phyloP scores from a whole-genome alignment of 2,113 vertebrate species.

The Mus musculus region DNA sequence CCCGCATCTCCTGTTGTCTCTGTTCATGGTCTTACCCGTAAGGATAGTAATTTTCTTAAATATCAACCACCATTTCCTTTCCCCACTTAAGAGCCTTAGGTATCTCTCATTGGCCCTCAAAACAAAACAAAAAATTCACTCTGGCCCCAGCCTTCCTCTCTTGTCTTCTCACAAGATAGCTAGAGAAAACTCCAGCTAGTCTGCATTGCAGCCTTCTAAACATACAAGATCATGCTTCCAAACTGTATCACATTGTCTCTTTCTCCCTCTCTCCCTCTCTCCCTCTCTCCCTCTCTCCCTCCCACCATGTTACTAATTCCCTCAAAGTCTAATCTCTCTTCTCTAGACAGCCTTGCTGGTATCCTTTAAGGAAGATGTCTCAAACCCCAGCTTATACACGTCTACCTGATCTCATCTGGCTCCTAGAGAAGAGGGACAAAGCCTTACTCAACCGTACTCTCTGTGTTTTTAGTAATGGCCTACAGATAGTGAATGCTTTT shows the following conservation, averaged over 20 bases:
- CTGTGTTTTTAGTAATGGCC: neutral
- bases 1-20: neutral
- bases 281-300: neutral
- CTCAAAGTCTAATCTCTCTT: neutral
- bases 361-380: neutral
- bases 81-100: neutral
- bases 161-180: neutral
- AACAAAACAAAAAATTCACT: conserved; percentile 27
- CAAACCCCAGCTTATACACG: fast-evolving
- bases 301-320: neutral
- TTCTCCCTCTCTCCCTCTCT: neutral
- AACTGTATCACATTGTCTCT: neutral
- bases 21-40: neutral
- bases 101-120: neutral
- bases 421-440: neutral
- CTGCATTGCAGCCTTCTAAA: neutral
- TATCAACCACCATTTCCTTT: conserved; percentile 1
- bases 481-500: neutral
- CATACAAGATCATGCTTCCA: neutral
- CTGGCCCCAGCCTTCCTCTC: neutral
- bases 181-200: neutral
- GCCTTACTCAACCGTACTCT: neutral
- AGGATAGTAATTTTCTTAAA: neutral
- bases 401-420: neutral
- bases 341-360: neutral